A percentile compares a stretch with the other conserved stretches of the same genome.
These are phyloP conservation scores for Oryzias javanicus DNA, from an alignment of 2,113 vertebrate genomes.

Conservation along the genomic window DNA sequence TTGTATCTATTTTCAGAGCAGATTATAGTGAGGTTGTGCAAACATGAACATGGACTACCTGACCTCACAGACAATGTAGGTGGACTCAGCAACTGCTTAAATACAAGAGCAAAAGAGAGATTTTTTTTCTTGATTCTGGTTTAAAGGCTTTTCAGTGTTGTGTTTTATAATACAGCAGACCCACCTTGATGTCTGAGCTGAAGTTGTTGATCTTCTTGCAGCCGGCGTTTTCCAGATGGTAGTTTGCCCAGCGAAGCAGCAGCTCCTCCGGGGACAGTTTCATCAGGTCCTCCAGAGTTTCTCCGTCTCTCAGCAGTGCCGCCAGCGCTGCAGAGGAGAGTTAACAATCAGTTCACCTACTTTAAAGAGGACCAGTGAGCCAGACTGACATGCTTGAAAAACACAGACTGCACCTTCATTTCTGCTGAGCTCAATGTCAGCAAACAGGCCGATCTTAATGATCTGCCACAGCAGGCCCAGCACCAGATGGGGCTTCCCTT, in stretches of 20 bases:
- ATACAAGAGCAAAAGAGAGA: neutral
- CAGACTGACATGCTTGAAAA: neutral
- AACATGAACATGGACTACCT: conserved; percentile 16
- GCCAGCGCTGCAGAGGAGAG: conserved; percentile 81
- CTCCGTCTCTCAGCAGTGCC: conserved; percentile 91
- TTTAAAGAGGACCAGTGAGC: conserved; percentile 12
- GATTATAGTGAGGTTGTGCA: conserved; percentile 19
- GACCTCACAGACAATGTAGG: conserved; percentile 14
- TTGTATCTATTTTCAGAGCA: conserved; percentile 14
- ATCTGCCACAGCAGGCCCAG: conserved; percentile 95
- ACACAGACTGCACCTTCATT: conserved; percentile 86
- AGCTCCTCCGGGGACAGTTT: conserved; percentile 96
- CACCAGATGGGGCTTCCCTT: conserved; percentile 93
- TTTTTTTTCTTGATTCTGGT: neutral
- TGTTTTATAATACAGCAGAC: neutral
- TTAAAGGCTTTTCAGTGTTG: neutral
- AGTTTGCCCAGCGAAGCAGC: conserved; percentile 96
- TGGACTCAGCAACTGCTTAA: conserved; percentile 1
- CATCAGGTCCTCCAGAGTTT: conserved; percentile 95
- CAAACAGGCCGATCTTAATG: conserved; percentile 96
- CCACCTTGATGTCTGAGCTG: conserved; percentile 93
- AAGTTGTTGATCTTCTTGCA: conserved; percentile 95
- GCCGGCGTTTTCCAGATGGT: conserved; percentile 92
- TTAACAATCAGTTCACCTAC: conserved; percentile 25
- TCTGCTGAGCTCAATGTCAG: conserved; percentile 93